phyloP scores from a whole-genome alignment of 2,113 vertebrate species.

The Aegypius monachus region DNA sequence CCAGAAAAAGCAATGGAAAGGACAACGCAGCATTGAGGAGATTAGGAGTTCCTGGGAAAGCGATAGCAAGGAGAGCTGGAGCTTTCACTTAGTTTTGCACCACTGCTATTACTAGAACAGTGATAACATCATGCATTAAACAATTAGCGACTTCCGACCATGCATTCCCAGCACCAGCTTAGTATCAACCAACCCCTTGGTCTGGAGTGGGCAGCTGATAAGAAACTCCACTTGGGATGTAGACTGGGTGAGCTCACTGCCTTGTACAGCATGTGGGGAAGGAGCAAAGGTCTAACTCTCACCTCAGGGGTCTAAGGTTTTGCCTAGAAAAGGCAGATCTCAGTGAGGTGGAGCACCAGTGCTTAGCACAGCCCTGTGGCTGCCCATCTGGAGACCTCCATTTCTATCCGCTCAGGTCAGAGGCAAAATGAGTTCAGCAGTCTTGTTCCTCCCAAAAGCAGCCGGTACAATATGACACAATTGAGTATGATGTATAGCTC shows the following conservation, averaged over 20 bases:
- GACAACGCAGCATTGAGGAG: background rate
- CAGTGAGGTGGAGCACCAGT: background rate
- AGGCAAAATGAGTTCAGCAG: conserved; percentile 13
- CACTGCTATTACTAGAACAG: background rate
- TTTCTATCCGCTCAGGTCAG: conserved; percentile 6
- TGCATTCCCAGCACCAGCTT: background rate
- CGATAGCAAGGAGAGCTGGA: background rate
- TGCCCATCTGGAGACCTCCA: background rate
- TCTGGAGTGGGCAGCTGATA: conserved; percentile 11
- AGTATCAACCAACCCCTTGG: background rate
- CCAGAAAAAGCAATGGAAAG: background rate
- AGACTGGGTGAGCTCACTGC: background rate
- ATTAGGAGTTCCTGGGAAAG: background rate
- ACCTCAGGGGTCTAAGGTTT: background rate
- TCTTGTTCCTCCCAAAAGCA: background rate
- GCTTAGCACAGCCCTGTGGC: background rate
- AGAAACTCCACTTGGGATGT: background rate
- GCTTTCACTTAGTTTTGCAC: background rate
- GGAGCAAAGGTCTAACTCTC: background rate
- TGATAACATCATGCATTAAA: conserved; percentile 27
- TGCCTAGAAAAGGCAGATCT: background rate
- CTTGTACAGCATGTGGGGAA: background rate
- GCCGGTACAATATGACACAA: background rate
- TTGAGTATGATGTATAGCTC: background rate
- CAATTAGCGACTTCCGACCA: background rate